phyloP scores from a whole-genome alignment of 1,140 invertebrate genomes.

The Brachionus manjavacas region DNA sequence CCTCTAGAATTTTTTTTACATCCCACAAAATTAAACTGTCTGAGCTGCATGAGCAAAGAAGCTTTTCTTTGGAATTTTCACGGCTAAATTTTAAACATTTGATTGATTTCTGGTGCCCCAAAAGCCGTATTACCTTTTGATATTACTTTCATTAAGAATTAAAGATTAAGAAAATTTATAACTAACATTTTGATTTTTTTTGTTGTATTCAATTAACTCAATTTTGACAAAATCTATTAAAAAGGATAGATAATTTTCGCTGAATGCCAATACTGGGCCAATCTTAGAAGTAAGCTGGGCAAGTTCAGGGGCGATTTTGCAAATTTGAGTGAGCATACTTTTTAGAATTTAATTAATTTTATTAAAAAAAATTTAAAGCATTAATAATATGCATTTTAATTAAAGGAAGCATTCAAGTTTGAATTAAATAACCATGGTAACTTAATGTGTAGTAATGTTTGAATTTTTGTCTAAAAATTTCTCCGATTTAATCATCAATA shows the following conservation, averaged over 20 bases:
- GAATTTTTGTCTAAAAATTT: neutral
- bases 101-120: neutral
- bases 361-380: neutral
- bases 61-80: neutral
- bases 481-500: neutral
- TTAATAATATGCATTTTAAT: neutral
- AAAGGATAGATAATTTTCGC: neutral
- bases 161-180: neutral
- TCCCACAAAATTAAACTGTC: neutral
- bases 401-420: neutral
- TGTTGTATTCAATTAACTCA: slow-evolving; percentile 12
- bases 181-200: slow-evolving; percentile 20
- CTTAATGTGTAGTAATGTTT: neutral
- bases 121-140: neutral
- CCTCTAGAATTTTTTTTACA: neutral
- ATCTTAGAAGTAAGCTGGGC: neutral
- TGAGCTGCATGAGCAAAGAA: slow-evolving; percentile 7
- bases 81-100: neutral
- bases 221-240: slow-evolving; percentile 3
- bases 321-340: neutral
- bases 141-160: neutral
- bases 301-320: neutral
- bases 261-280: neutral
- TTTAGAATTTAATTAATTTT: neutral
- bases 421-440: neutral